phyloP scores from a whole-genome alignment of 2,888 invertebrate genomes.

The Hyalella azteca region DNA sequence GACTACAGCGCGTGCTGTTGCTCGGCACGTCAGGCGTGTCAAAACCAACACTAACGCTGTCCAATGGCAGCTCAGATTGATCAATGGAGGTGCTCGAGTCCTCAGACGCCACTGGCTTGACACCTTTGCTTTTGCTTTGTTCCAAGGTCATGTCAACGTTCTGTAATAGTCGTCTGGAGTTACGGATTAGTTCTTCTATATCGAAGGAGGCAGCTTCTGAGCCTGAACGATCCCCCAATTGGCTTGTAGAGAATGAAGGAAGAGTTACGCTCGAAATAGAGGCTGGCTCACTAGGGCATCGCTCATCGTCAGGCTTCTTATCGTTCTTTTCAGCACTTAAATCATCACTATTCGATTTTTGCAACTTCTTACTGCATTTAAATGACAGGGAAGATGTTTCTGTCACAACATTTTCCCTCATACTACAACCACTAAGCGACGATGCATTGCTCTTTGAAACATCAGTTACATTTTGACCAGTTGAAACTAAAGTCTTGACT shows the following conservation, averaged over 20 bases:
- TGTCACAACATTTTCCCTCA: neutral
- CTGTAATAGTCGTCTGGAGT: conserved; percentile 47
- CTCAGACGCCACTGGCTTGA: conserved; percentile 31
- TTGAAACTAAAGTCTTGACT: conserved; percentile 5
- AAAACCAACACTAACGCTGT: conserved; percentile 39
- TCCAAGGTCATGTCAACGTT: conserved; percentile 55
- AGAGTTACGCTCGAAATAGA: conserved; percentile 41
- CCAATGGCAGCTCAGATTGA: conserved; percentile 49
- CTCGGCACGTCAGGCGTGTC: conserved; percentile 40
- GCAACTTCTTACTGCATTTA: neutral
- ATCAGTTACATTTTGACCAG: neutral
- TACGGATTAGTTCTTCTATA: conserved; percentile 53
- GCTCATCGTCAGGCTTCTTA: neutral
- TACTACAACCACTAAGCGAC: neutral
- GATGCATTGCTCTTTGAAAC: neutral
- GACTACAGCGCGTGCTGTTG: conserved; percentile 32
- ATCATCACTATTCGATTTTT: conserved; percentile 15
- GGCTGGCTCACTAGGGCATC: neutral
- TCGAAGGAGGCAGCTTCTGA: conserved; percentile 50
- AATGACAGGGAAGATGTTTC: neutral
- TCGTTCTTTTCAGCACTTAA: neutral
- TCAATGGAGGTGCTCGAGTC: conserved; percentile 49
- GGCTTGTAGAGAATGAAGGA: conserved; percentile 48
- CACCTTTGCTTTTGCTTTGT: conserved; percentile 50
- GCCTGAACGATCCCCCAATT: conserved; percentile 40